Conservation (phyloP, 2,888 invertebrate species). For the Melangyna quadrimaculata region DNA sequence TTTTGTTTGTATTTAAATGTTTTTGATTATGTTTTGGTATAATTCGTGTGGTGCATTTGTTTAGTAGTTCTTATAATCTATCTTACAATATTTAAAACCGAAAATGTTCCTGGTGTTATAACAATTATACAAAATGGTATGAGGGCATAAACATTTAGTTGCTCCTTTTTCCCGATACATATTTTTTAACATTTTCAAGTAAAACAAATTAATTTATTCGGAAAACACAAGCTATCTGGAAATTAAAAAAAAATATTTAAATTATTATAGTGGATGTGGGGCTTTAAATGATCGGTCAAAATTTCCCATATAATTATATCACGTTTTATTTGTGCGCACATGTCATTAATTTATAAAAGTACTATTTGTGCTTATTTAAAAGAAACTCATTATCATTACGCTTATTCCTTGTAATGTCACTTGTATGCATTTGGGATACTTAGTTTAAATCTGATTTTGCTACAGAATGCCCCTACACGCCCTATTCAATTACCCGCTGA, state of each 20-base stretch:
- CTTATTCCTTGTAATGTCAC: constrained; percentile 57
- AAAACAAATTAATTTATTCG: constrained; percentile 35
- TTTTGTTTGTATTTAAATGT: neutral
- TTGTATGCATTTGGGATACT: constrained; percentile 46
- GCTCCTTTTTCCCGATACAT: constrained; percentile 1
- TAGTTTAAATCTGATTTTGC: constrained; percentile 58
- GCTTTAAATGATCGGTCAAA: constrained; percentile 48
- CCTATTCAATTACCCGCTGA: constrained; percentile 23
- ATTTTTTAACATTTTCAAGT: constrained; percentile 10
- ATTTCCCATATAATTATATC: constrained; percentile 38
- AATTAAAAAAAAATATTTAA: constrained; percentile 26
- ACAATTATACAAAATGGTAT: constrained; percentile 25
- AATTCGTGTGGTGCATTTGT: neutral
- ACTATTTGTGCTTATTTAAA: constrained; percentile 28
- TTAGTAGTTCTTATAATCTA: neutral
- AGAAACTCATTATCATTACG: constrained; percentile 53
- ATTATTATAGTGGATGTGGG: constrained; percentile 51
- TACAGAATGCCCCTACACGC: constrained; percentile 46
- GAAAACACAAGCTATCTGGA: constrained; percentile 61
- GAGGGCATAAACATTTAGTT: neutral
- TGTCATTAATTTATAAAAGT: constrained; percentile 49
- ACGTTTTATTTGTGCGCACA: constrained; percentile 61
- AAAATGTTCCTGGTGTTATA: constrained; percentile 47
- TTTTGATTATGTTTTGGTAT: neutral
- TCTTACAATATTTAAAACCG: constrained; percentile 32